Evolutionary conservation across 2,888 invertebrate genomes (phyloP).

Genomic region (Phania funesta): DNA sequence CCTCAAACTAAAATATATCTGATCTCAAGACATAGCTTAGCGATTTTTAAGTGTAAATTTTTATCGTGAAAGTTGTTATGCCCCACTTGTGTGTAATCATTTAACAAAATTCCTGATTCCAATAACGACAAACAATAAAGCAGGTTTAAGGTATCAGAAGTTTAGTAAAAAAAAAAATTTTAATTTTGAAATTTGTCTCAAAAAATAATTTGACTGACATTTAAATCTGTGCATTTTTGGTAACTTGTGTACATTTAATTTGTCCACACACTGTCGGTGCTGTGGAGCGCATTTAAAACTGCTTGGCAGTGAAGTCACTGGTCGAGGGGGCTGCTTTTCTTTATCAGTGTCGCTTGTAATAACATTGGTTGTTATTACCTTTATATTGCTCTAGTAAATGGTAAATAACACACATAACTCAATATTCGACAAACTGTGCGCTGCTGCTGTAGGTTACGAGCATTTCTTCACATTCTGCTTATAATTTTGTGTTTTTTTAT

Average conservation of each 20-base stretch:
- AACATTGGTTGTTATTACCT: slow-evolving; percentile 76
- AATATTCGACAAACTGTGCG: slow-evolving; percentile 74
- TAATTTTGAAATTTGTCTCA: too few relatives aligned
- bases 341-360: slow-evolving; percentile 68
- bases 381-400: slow-evolving; percentile 76
- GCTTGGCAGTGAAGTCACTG: slow-evolving; percentile 70
- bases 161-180: too few relatives aligned
- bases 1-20: too few relatives aligned
- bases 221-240: too few relatives aligned
- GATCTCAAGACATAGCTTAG: too few relatives aligned
- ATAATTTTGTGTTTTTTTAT: slow-evolving; percentile 61
- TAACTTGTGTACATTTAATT: not conserved
- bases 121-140: too few relatives aligned
- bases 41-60: too few relatives aligned
- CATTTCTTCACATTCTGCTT: slow-evolving; percentile 42
- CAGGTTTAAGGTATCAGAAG: too few relatives aligned
- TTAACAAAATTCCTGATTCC: too few relatives aligned
- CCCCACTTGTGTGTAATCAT: too few relatives aligned
- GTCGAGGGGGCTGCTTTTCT: not conserved
- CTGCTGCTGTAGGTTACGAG: slow-evolving; percentile 39
- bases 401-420: slow-evolving; percentile 78
- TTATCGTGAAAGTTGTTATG: too few relatives aligned
- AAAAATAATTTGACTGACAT: too few relatives aligned
- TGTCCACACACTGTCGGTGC: not conserved
- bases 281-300: slow-evolving; percentile 30